These are phyloP conservation scores for Platysternon megacephalum DNA, from an alignment of 2,113 vertebrate genomes.

Conservation along the genomic window DNA sequence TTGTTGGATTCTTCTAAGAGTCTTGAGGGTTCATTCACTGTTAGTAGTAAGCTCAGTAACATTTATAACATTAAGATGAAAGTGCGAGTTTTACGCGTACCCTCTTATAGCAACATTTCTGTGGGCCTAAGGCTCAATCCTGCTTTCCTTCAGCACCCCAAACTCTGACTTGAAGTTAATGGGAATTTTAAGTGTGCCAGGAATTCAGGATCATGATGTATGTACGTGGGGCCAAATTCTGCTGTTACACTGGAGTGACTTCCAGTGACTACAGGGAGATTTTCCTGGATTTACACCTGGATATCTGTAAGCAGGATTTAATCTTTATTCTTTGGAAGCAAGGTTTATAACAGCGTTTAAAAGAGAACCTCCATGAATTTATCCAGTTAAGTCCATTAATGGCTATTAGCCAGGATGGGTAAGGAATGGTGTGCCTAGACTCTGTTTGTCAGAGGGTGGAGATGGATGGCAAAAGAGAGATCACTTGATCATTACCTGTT, in stretches of 20 bases:
- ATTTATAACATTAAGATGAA: neutral
- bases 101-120: neutral
- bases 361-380: too few relatives aligned
- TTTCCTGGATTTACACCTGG: neutral
- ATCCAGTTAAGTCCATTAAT: too few relatives aligned
- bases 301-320: neutral
- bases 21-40: neutral
- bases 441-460: too few relatives aligned
- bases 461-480: too few relatives aligned
- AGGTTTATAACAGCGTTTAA: too few relatives aligned
- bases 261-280: neutral
- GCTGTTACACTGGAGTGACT: neutral
- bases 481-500: too few relatives aligned
- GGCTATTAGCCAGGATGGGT: too few relatives aligned
- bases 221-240: neutral
- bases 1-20: neutral
- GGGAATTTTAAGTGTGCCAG: neutral
- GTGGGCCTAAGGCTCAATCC: neutral
- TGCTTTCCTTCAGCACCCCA: neutral
- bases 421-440: too few relatives aligned
- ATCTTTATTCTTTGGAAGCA: neutral
- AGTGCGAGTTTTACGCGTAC: rapidly evolving
- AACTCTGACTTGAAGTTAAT: neutral
- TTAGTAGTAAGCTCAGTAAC: neutral
- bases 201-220: neutral